A percentile compares a stretch with the other conserved stretches of the same genome.
phyloP scores from a whole-genome alignment of 2,888 invertebrate genomes.

The Clepsis dumicolana region DNA sequence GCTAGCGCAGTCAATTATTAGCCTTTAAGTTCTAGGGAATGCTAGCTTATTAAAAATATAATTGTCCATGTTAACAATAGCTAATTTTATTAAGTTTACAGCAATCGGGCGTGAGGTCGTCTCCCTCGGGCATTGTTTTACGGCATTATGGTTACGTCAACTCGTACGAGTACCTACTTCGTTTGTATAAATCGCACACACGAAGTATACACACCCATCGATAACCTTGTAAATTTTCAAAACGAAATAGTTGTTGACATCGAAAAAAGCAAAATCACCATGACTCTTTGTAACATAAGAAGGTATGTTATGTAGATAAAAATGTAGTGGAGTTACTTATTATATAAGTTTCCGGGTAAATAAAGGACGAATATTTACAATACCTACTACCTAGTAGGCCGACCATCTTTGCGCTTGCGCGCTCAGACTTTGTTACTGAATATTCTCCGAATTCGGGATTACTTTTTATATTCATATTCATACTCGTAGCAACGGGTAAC shows the following conservation, averaged over 20 bases:
- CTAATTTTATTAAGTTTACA: no score
- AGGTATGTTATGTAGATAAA: no score
- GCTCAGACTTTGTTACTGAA: neutral
- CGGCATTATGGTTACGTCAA: no score
- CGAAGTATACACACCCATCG: no score
- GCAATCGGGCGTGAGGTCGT: neutral
- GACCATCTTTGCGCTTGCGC: neutral
- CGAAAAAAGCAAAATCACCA: neutral
- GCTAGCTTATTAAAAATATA: no score
- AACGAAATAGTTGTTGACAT: neutral
- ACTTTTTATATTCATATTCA: slow-evolving; percentile 15
- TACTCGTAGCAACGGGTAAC: slow-evolving; percentile 6
- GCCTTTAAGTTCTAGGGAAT: no score
- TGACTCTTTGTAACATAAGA: neutral
- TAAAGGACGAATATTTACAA: neutral
- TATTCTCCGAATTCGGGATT: neutral
- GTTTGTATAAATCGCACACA: no score
- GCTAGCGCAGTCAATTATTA: no score
- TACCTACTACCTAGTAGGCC: neutral
- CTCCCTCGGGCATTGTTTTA: neutral
- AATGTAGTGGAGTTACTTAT: neutral
- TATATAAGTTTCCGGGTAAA: neutral
- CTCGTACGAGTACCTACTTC: no score
- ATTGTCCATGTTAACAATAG: no score
- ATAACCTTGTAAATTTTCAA: no score